Evolutionary conservation across 2,113 vertebrate species (phyloP).

Genomic region (Tympanuchus pallidicinctus): DNA sequence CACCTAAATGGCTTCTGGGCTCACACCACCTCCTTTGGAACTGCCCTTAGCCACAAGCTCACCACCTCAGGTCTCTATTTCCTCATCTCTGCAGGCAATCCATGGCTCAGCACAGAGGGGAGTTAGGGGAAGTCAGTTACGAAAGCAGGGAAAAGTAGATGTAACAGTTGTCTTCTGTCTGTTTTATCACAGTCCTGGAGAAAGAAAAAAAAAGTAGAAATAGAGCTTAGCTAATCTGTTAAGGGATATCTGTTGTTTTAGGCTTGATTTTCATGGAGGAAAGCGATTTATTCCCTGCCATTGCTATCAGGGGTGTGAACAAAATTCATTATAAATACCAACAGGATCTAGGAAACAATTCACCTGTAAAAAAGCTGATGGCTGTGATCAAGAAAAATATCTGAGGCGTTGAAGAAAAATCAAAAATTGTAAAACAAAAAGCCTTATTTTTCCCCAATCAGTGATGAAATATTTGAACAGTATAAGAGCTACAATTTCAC

Average conservation of each 20-base stretch:
- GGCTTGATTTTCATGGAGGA: neutral
- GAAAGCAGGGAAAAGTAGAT: neutral
- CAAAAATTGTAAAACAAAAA: neutral
- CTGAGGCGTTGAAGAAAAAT: neutral
- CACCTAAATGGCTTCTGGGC: neutral
- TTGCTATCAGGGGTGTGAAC: neutral
- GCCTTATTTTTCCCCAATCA: rapidly evolving
- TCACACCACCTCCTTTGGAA: neutral
- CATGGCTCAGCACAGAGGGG: neutral
- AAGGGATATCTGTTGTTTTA: neutral
- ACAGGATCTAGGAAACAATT: neutral
- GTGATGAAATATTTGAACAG: neutral
- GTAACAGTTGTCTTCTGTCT: neutral
- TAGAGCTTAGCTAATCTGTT: neutral
- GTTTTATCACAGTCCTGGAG: neutral
- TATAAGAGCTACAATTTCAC: neutral
- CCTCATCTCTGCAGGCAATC: neutral
- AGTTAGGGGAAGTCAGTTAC: neutral
- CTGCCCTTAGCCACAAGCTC: neutral
- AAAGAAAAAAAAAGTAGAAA: neutral
- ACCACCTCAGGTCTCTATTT: neutral
- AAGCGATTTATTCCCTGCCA: neutral
- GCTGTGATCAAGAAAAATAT: neutral
- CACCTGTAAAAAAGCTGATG: neutral
- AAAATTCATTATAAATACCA: neutral